Percentiles rank a stretch among this genome's conserved stretches.
phyloP scores from a whole-genome alignment of 2,888 invertebrate genomes.

The Tuta absoluta region DNA sequence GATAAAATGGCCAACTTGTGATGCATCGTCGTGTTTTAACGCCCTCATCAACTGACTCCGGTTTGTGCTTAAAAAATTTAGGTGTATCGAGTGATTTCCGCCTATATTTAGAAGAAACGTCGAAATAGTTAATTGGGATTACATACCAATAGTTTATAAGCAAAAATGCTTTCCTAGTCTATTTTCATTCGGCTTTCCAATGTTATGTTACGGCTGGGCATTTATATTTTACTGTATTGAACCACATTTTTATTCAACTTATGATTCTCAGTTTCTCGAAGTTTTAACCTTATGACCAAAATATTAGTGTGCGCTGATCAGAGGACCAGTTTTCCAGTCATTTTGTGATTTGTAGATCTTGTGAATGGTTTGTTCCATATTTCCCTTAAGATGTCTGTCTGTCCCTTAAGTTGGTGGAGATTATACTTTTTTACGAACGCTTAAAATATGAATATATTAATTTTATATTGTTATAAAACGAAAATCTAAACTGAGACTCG shows the following conservation, averaged over 20 bases:
- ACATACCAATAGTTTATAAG: conserved; percentile 23
- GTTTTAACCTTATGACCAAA: conserved; percentile 17
- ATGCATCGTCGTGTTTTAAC: conserved; percentile 19
- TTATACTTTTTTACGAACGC: background rate
- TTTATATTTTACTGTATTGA: conserved; percentile 26
- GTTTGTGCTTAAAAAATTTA: conserved; percentile 12
- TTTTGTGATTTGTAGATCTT: conserved; percentile 37
- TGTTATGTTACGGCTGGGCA: conserved; percentile 2
- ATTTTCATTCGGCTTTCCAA: conserved; percentile 1
- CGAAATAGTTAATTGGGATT: conserved; percentile 14
- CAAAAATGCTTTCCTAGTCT: conserved; percentile 27
- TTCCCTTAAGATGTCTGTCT: conserved; percentile 34
- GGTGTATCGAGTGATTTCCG: conserved; percentile 25
- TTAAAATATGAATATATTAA: background rate
- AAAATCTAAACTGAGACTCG: background rate
- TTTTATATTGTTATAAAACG: background rate
- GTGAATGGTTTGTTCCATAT: conserved; percentile 28
- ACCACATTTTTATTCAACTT: conserved; percentile 29
- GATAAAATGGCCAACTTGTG: background rate
- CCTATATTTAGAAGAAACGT: conserved; percentile 20
- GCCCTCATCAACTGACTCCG: conserved; percentile 1
- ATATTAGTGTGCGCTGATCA: conserved; percentile 37
- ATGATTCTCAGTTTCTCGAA: conserved; percentile 19
- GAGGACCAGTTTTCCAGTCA: conserved; percentile 41
- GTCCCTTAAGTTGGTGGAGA: background rate